A percentile compares a stretch with the other conserved stretches of the same genome.
These are phyloP conservation scores for Plecturocebus donacophilus DNA, from an alignment of 2,113 vertebrate genomes.

Conservation along the genomic window DNA sequence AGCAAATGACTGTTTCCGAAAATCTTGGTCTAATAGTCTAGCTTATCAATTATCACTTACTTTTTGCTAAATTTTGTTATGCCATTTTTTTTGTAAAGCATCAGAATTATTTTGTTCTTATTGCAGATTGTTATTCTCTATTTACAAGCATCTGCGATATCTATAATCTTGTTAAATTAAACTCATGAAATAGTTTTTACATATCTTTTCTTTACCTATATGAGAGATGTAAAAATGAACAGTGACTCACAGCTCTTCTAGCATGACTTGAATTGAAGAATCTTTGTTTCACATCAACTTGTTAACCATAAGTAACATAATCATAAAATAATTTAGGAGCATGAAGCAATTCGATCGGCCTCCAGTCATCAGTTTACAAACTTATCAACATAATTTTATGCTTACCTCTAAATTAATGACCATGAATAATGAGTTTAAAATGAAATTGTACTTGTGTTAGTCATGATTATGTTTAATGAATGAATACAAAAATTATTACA, in stretches of 20 bases:
- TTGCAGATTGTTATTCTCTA: neutral
- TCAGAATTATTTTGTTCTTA: conserved; percentile 28
- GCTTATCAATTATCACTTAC: neutral
- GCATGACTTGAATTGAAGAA: neutral
- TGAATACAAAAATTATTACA: conserved; percentile 57
- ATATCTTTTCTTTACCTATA: neutral
- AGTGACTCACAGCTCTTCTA: conserved; percentile 15
- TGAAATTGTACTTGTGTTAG: conserved; percentile 62
- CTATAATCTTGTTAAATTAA: conserved; percentile 33
- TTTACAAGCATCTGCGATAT: neutral
- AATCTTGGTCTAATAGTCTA: neutral
- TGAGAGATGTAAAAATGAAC: conserved; percentile 26
- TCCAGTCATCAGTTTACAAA: conserved; percentile 64
- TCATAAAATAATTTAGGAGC: conserved; percentile 55
- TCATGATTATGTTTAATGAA: conserved; percentile 63
- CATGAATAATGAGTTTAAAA: conserved; percentile 65
- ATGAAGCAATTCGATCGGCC: conserved; percentile 65
- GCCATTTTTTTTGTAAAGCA: conserved; percentile 17
- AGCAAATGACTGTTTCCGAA: conserved; percentile 19
- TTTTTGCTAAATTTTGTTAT: neutral
- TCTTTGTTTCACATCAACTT: conserved; percentile 53
- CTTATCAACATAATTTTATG: conserved; percentile 64
- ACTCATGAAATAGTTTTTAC: neutral
- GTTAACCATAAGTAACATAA: conserved; percentile 55
- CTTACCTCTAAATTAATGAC: conserved; percentile 69